Conservation (phyloP, 1,140 invertebrate genomes). For the Platorchestia sp. region DNA sequence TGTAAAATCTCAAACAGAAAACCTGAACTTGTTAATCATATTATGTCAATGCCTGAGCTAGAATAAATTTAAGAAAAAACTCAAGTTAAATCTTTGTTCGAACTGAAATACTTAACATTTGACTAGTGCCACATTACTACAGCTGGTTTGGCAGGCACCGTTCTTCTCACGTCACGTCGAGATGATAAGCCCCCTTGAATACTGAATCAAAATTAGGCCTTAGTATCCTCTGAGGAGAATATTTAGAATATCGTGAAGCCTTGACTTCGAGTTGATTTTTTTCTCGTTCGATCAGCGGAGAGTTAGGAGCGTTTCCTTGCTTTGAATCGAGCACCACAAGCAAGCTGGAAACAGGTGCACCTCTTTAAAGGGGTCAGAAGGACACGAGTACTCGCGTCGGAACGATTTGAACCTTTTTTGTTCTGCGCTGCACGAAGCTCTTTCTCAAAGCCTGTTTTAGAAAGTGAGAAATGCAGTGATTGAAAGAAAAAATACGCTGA, state of each 20-base stretch:
- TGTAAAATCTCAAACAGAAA: no score
- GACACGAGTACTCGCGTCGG: background rate
- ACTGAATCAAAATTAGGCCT: background rate
- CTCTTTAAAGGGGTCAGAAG: background rate
- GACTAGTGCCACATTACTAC: background rate
- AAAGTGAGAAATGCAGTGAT: no score
- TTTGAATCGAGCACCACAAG: background rate
- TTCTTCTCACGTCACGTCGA: background rate
- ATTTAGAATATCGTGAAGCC: background rate
- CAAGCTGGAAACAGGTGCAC: background rate
- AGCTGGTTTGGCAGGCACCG: background rate
- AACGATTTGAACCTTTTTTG: background rate
- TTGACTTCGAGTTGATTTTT: background rate
- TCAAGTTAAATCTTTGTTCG: no score
- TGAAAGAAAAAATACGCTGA: no score
- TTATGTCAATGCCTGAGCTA: no score
- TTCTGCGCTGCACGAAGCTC: background rate
- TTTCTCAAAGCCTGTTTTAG: background rate
- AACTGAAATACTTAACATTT: no score
- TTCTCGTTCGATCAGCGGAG: background rate
- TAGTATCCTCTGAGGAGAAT: background rate
- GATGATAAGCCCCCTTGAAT: background rate
- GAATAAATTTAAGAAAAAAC: no score
- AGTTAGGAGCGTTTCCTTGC: background rate
- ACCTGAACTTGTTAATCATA: no score